Evolutionary conservation across 53 echinoderm and acorn worm genomes (phyloP).

Genomic region (Astropecten irregularis): DNA sequence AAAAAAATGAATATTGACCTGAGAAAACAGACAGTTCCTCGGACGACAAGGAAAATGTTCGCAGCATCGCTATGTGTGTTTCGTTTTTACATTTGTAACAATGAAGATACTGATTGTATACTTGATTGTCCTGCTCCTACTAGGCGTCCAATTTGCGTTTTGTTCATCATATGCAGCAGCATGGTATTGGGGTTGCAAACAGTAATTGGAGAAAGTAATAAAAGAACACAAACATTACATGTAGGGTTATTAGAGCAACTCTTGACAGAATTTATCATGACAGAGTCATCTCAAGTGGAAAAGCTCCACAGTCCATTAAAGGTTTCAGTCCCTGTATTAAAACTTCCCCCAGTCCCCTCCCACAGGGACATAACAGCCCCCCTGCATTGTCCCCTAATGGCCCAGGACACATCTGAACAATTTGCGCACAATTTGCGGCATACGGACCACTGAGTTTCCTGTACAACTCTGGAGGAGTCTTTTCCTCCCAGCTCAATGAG

Average conservation of each 20-base stretch:
- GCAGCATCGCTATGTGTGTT: too few species aligned
- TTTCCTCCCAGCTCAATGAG: neutral
- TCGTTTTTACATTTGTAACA: too few species aligned
- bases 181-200: too few species aligned
- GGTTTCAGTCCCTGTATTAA: neutral
- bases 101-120: too few species aligned
- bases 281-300: constrained; percentile 52
- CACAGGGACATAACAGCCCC: neutral
- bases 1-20: too few species aligned
- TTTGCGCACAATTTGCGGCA: constrained; percentile 23
- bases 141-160: too few species aligned
- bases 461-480: neutral
- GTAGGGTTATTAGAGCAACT: constrained; percentile 4
- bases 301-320: constrained; percentile 40
- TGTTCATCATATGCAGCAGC: too few species aligned
- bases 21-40: too few species aligned
- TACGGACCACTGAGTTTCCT: neutral
- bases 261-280: constrained; percentile 30
- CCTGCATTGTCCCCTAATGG: constrained; percentile 36
- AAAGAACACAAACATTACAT: too few species aligned
- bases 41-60: too few species aligned
- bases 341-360: neutral
- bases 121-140: too few species aligned
- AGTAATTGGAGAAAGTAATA: neutral
- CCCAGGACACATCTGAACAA: constrained; percentile 12